phyloP scores from a whole-genome alignment of 2,888 invertebrate species.

The Seira sanloemensis region DNA sequence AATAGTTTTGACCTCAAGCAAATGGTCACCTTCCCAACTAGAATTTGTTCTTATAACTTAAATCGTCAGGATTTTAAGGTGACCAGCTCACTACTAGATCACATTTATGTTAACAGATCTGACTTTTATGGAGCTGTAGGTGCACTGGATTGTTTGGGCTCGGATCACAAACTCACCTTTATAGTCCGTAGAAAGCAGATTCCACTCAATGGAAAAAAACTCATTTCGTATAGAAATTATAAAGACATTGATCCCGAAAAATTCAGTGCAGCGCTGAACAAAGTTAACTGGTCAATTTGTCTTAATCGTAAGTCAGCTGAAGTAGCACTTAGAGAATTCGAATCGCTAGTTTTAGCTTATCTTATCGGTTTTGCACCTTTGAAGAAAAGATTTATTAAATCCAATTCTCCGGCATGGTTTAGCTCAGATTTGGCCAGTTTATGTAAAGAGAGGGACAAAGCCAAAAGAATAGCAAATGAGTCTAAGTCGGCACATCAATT shows the following conservation, averaged over 20 bases:
- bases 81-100: constrained; percentile 19
- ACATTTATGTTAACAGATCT: constrained; percentile 15
- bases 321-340: neutral
- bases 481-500: no score
- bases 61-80: neutral
- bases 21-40: constrained; percentile 19
- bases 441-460: neutral
- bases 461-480: neutral
- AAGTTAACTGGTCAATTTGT: constrained; percentile 32
- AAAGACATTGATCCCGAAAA: neutral
- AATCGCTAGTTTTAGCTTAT: neutral
- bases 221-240: neutral
- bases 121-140: neutral
- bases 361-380: neutral
- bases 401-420: neutral
- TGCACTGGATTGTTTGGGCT: neutral
- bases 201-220: neutral
- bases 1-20: constrained; percentile 14
- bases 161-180: constrained; percentile 26
- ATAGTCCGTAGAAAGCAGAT: neutral
- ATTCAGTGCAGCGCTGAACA: neutral
- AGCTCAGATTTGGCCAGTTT: neutral
- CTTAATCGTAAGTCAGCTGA: neutral
- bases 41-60: neutral
- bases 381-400: neutral